Conservation (phyloP, 1,140 invertebrate genomes). For the Drosophila parabipectinata region DNA sequence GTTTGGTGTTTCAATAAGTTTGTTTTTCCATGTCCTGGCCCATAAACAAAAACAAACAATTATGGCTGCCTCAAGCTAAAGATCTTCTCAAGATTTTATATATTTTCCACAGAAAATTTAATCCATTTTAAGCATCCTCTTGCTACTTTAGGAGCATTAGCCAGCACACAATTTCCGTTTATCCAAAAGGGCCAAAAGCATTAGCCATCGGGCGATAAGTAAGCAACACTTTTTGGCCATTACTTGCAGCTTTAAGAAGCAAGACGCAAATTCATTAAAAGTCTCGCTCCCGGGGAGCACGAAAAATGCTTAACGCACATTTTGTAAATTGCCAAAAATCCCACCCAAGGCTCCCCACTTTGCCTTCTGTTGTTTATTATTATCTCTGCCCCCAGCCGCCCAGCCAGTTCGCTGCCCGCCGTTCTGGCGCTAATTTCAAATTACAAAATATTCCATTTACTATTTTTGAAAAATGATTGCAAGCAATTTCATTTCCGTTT, state of each 20-base stretch:
- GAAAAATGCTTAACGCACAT: constrained; percentile 71
- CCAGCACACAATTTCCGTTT: constrained; percentile 46
- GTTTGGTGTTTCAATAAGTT: not conserved
- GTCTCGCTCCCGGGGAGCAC: constrained; percentile 16
- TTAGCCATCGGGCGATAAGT: constrained; percentile 43
- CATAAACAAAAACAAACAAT: constrained; percentile 2
- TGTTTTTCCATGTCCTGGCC: not conserved
- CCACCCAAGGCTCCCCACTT: constrained; percentile 17
- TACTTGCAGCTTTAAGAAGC: constrained; percentile 59
- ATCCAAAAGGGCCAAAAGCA: not conserved
- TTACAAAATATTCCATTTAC: constrained; percentile 79
- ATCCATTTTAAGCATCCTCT: constrained; percentile 12
- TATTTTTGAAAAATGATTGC: constrained; percentile 82
- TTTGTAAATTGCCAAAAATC: constrained; percentile 67
- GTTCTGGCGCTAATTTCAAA: constrained; percentile 69
- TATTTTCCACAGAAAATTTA: constrained; percentile 2
- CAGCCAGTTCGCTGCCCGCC: not conserved
- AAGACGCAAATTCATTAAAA: constrained; percentile 74
- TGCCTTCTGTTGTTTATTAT: constrained; percentile 75
- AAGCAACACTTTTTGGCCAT: constrained; percentile 56
- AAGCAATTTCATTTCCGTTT: constrained; percentile 79
- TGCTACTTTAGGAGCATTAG: constrained; percentile 23
- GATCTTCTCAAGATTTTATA: constrained; percentile 3
- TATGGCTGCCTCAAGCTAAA: not conserved
- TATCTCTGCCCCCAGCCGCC: constrained; percentile 46